Percentiles rank a stretch among this genome's conserved stretches.
Conservation (phyloP, 2,113 vertebrate species). For the Alligator mississippiensis region DNA sequence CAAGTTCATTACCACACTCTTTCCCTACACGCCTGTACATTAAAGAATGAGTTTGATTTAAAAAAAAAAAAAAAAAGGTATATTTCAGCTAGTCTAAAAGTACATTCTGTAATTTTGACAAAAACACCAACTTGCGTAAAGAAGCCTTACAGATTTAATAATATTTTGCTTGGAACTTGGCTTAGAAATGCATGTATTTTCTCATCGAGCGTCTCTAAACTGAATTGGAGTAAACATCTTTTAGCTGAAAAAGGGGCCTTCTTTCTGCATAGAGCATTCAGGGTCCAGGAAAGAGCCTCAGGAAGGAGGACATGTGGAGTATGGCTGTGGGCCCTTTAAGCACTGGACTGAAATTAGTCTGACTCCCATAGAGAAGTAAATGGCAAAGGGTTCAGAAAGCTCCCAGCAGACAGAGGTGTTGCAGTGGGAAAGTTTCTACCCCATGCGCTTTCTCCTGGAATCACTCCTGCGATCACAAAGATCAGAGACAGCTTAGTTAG, state of each 20-base stretch:
- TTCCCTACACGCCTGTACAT: constrained; percentile 74
- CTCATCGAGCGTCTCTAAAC: constrained; percentile 2
- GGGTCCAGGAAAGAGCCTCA: neutral
- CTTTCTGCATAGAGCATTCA: neutral
- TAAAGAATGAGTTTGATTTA: constrained; percentile 69
- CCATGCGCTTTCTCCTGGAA: neutral
- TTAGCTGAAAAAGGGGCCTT: constrained; percentile 21
- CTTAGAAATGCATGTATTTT: constrained; percentile 13
- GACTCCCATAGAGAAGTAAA: neutral
- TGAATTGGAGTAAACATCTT: constrained; percentile 52
- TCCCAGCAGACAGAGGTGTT: neutral
- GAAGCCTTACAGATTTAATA: constrained; percentile 58
- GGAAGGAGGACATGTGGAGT: neutral
- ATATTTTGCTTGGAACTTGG: constrained; percentile 76
- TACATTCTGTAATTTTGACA: constrained; percentile 76
- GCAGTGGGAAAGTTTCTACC: neutral
- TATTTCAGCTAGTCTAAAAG: constrained; percentile 69
- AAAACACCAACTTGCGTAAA: constrained; percentile 78
- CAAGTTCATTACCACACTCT: constrained; percentile 76
- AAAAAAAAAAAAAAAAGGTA: neutral
- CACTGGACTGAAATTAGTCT: neutral
- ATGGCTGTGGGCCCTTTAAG: neutral
- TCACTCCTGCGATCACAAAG: neutral
- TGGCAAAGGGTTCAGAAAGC: neutral
- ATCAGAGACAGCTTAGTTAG: no score